Conservation (phyloP, 2,797 vertebrate genomes). For the Lepus oiostolus region DNA sequence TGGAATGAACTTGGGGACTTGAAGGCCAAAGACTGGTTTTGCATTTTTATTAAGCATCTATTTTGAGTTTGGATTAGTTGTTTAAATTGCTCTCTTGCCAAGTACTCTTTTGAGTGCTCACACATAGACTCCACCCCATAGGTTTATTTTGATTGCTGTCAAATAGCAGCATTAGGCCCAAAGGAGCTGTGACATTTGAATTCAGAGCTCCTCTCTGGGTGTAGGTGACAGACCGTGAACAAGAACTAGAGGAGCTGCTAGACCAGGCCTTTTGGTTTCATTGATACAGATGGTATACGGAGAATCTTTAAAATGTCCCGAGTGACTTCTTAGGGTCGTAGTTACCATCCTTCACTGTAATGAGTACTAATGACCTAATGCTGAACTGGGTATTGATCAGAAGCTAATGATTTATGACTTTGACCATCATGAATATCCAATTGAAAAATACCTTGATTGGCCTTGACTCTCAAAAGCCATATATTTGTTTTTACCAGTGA, state of each 20-base stretch:
- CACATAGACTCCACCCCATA: background rate
- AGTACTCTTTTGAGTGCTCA: background rate
- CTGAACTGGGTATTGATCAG: background rate
- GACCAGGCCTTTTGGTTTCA: background rate
- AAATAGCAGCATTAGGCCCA: background rate
- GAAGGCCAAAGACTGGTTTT: background rate
- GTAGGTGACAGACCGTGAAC: conserved; percentile 6
- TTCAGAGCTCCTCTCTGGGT: background rate
- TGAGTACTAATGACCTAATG: background rate
- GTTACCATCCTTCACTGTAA: conserved; percentile 33
- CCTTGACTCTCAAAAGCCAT: background rate
- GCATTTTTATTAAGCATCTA: conserved; percentile 57
- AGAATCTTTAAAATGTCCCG: conserved; percentile 42
- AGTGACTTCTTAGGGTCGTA: background rate
- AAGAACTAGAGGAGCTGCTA: background rate
- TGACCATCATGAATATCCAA: background rate
- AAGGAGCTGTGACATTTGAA: background rate
- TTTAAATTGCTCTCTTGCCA: background rate
- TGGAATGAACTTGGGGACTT: conserved; percentile 46
- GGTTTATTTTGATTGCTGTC: conserved; percentile 37
- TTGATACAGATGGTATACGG: conserved; percentile 21
- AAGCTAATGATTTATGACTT: background rate
- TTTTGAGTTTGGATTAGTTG: background rate
- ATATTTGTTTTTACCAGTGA: background rate
- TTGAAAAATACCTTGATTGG: background rate